Evolutionary conservation across 2,888 invertebrate species (phyloP), one percentile per base, ranked within the genome.

Genomic region (Atrina japonica): DNA sequence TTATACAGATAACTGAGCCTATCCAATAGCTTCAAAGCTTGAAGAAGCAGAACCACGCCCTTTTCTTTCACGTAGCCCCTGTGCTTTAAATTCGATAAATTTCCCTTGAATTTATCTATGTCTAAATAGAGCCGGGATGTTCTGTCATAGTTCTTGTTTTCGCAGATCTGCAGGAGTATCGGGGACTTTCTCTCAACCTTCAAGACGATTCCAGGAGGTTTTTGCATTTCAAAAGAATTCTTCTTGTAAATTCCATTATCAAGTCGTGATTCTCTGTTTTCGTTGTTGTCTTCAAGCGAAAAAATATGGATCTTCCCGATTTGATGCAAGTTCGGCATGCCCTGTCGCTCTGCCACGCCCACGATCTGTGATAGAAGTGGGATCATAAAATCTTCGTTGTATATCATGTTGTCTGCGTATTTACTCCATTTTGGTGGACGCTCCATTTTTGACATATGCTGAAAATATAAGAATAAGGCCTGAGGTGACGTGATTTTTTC

Each of bases 1-100:
- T 23, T 35, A 21, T 35, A 56, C 35, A 56, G 16, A 21, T 18
- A 56, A 21, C 56, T 56, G 0, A 56, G 23, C 11, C 56, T 56
- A 29, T 56, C 56, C 35, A 56, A 16, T 35, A 56, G 56, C 40
- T 56, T 56, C 5, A 56, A 27, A 5, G 56, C 56, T 21, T 40
- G 40, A 7, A 56, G 23, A 27, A 56, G 35, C 18, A 56, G 23
- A 6, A 16, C 16, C 21, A 56, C 18, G 7, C 35, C 23, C 11
- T 40, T 25, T 56, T 56, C 56, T 1, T 35, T 35, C 6, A 56
- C 56, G 40, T 29, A 40, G 1, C 56, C 56, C 23, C 40, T 35
- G 56, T 56, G 40, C n/a, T 40, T 18, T 3, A 56, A 40, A 11
- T 35, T 11, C 5, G 18, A 23, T 7, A n/a, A 7, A 56, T 23